These are phyloP conservation scores for Leptoclinus maculatus DNA, from an alignment of 2,797 vertebrate genomes.

Conservation along the genomic window DNA sequence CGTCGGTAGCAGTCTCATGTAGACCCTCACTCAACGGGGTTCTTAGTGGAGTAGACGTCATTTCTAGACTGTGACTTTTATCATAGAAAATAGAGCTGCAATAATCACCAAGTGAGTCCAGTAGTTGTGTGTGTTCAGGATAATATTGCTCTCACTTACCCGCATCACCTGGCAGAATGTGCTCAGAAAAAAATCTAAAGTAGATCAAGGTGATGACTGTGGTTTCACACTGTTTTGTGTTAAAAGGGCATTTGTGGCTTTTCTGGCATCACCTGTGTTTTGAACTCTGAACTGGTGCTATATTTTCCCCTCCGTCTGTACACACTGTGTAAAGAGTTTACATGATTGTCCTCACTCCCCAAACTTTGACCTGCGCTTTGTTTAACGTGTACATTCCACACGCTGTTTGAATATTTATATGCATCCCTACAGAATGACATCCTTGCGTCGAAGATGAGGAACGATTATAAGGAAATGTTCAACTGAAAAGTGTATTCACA, in stretches of 20 bases:
- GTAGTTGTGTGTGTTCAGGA: slow-evolving; percentile 73
- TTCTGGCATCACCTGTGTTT: slow-evolving; percentile 48
- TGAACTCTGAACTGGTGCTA: slow-evolving; percentile 82
- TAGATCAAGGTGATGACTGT: slow-evolving; percentile 54
- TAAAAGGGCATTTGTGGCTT: slow-evolving; percentile 44
- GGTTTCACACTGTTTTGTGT: slow-evolving; percentile 56
- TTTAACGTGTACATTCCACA: slow-evolving; percentile 35
- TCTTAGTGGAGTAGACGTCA: slow-evolving; percentile 70
- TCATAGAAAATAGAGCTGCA: slow-evolving; percentile 81
- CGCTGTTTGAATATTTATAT: slow-evolving; percentile 15
- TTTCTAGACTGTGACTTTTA: slow-evolving; percentile 77
- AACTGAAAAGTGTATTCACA: background rate
- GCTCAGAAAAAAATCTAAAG: slow-evolving; percentile 23
- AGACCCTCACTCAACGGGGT: slow-evolving; percentile 53
- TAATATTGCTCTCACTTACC: slow-evolving; percentile 54
- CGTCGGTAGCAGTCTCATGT: slow-evolving; percentile 46
- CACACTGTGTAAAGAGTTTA: slow-evolving; percentile 65
- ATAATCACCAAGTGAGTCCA: slow-evolving; percentile 79
- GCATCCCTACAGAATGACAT: slow-evolving; percentile 9
- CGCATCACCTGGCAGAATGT: slow-evolving; percentile 63
- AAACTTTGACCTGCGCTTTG: slow-evolving; percentile 25
- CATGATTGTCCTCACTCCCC: slow-evolving; percentile 28
- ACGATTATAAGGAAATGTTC: background rate
- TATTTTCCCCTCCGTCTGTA: slow-evolving; percentile 69
- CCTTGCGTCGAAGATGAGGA: background rate